These are phyloP conservation scores for Diadema setosum DNA, from an alignment of 35 echinoderm and acorn worm genomes.

Conservation along the genomic window DNA sequence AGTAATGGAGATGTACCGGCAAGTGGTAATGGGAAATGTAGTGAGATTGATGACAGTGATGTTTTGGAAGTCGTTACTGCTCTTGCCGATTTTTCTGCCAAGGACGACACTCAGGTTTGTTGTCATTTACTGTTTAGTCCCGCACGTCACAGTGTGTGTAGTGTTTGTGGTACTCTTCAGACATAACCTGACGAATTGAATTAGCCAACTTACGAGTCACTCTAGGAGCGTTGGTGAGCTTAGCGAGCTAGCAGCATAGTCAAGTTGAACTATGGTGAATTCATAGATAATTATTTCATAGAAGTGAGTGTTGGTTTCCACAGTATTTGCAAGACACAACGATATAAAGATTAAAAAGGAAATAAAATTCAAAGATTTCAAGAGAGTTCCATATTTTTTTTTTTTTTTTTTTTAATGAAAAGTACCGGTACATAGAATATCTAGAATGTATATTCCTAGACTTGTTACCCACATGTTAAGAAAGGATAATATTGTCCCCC, in stretches of 20 bases:
- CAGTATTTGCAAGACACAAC: too few species aligned
- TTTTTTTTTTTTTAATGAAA: too few species aligned
- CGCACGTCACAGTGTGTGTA: neutral
- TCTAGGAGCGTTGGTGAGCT: neutral
- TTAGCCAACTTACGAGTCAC: neutral
- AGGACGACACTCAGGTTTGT: conserved; percentile 18
- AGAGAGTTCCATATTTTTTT: too few species aligned
- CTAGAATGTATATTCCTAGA: too few species aligned
- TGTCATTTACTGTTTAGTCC: neutral
- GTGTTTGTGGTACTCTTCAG: neutral
- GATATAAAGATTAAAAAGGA: too few species aligned
- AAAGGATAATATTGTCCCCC: too few species aligned
- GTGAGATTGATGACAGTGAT: neutral
- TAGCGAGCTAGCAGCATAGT: neutral
- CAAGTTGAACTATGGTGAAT: neutral
- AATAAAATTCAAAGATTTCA: too few species aligned
- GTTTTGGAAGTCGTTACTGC: conserved; percentile 7
- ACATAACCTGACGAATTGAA: neutral
- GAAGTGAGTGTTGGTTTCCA: too few species aligned
- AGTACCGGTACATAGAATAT: too few species aligned
- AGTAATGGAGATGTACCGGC: too few species aligned
- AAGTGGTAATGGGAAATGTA: too few species aligned
- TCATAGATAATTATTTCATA: neutral
- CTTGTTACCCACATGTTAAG: too few species aligned
- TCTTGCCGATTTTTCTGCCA: conserved; percentile 26